Evolutionary conservation across 2,113 vertebrate genomes (phyloP).

Genomic region (Entelurus aequoreus): DNA sequence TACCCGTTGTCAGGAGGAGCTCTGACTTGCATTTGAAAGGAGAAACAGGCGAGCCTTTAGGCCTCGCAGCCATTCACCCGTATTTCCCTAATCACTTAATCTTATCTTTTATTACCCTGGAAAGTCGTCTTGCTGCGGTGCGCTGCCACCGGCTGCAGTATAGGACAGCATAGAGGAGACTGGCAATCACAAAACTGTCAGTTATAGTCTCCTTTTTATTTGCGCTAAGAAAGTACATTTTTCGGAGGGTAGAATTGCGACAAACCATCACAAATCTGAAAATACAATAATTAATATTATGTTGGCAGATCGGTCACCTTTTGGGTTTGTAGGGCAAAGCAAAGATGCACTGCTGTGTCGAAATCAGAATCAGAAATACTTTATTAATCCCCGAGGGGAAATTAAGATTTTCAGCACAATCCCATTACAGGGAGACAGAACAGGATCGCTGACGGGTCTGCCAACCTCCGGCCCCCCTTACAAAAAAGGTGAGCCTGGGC

Average conservation of each 20-base stretch:
- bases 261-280: constrained; percentile 24
- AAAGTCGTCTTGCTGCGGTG: constrained; percentile 42
- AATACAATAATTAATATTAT: constrained; percentile 27
- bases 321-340: neutral
- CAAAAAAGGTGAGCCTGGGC: too few relatives aligned
- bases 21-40: constrained; percentile 36
- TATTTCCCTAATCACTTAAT: constrained; percentile 66
- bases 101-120: constrained; percentile 63
- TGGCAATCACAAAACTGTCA: constrained; percentile 39
- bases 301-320: too few relatives aligned
- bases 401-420: too few relatives aligned
- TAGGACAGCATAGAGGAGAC: constrained; percentile 37
- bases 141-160: constrained; percentile 43
- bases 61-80: constrained; percentile 48
- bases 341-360: neutral
- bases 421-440: too few relatives aligned
- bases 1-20: constrained; percentile 35
- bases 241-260: constrained; percentile 7
- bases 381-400: too few relatives aligned
- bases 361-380: neutral
- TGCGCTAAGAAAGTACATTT: constrained; percentile 43
- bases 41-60: constrained; percentile 28
- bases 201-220: constrained; percentile 34
- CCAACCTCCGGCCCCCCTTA: too few relatives aligned
- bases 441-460: too few relatives aligned